A percentile compares a stretch with the other conserved stretches of the same genome.
Conservation (phyloP, 37 sponge, comb jelly and placozoan species). For the Theonella swinhoei region DNA sequence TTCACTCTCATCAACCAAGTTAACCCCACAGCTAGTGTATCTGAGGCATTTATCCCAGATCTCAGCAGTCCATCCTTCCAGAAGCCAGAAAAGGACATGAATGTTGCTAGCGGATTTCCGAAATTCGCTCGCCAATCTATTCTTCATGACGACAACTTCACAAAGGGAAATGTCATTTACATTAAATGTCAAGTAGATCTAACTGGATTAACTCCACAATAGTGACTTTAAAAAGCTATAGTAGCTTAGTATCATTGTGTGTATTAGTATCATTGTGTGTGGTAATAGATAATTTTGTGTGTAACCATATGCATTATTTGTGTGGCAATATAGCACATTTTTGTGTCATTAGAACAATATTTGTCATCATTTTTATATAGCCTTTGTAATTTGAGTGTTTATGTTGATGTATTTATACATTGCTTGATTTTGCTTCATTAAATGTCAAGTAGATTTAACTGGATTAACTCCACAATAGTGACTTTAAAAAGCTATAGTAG, state of each 20-base stretch:
- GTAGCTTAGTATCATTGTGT: too few species aligned
- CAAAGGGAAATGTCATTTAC: not conserved
- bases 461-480: not conserved
- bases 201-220: not conserved
- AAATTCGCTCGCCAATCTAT: conserved; percentile 40
- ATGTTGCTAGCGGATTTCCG: conserved; percentile 69
- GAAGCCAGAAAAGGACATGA: conserved; percentile 43
- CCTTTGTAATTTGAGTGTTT: too few species aligned
- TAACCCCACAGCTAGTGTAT: conserved; percentile 12
- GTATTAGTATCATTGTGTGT: too few species aligned
- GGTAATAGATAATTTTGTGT: too few species aligned
- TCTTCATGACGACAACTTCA: not conserved
- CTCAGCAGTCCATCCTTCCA: conserved; percentile 46
- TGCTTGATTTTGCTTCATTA: too few species aligned
- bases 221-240: too few species aligned
- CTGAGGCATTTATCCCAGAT: conserved; percentile 56
- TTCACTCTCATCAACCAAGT: conserved; percentile 59
- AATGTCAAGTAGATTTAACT: not conserved
- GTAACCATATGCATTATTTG: too few species aligned
- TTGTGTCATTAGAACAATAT: too few species aligned
- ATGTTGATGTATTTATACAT: too few species aligned
- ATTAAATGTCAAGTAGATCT: not conserved
- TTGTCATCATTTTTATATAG: too few species aligned
- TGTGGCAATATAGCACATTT: too few species aligned
- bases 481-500: too few species aligned